Evolutionary conservation across 2,797 vertebrate species (phyloP), one percentile per base, ranked within the genome.

Genomic region (Falco peregrinus): DNA sequence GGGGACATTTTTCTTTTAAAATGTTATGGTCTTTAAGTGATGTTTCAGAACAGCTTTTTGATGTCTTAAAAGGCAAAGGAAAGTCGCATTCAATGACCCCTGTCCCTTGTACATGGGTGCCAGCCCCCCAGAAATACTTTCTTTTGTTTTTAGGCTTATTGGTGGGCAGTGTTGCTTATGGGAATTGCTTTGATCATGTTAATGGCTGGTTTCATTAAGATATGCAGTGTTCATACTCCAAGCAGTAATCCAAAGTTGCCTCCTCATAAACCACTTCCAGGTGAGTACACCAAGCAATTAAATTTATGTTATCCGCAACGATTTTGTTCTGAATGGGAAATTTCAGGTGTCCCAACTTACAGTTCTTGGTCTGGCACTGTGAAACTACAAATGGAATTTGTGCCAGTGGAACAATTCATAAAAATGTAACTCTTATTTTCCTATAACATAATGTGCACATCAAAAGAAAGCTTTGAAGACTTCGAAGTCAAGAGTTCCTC

Each of bases 191-290:
- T 99, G 80, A 99, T 99, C 92, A 99, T 99, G 99, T 93, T 99
- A 84, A 99, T 99, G 99, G 99, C 99, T 59, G 99, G 99, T 57
- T 99, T 99, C 98, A 99, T 99, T 97, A 99, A 99, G 97, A 99
- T 99, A 97, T 99, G 99, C 98, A 99, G 99, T 73, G 99, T 99
- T 90, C 99, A 99, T 97, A 99, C 99, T n/a, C 99, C 99, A 60
- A 99, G 99, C 98, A 99, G 98, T 98, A 99, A 99, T 97, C 99
- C 99, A 94, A 99, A 99, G 98, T 98, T 99, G 96, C 99, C 99
- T 75, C 99, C 99, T 93, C 99, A 98, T 79, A 99, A 98, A 98
- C 98, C 98, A 82, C 98, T 99, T 96, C 99, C 99, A 98, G 99
- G 99, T 99, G 96, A 98, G 98, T 71, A 76, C 8, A 53, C 16